Conservation (phyloP, 2,888 invertebrate genomes). For the Hypselothyrea guttata region DNA sequence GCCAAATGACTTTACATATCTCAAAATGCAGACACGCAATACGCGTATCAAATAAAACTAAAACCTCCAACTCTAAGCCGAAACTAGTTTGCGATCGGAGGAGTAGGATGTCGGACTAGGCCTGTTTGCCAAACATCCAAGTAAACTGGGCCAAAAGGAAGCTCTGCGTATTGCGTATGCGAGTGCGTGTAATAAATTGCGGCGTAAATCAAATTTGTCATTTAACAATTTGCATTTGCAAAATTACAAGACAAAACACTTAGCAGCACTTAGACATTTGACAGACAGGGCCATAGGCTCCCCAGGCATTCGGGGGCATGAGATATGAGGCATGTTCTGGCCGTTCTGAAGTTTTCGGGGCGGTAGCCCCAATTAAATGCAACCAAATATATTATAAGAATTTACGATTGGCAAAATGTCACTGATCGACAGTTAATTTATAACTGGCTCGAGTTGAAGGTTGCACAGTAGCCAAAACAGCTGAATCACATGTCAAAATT, state of each 20-base stretch:
- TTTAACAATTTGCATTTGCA: constrained; percentile 66
- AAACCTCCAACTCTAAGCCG: constrained; percentile 9
- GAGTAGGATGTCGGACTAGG: constrained; percentile 34
- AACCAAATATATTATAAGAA: constrained; percentile 32
- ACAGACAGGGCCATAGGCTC: constrained; percentile 48
- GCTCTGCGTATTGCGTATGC: constrained; percentile 31
- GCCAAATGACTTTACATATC: constrained; percentile 53
- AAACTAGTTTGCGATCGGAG: constrained; percentile 51
- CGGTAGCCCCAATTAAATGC: constrained; percentile 35
- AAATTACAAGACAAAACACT: constrained; percentile 73
- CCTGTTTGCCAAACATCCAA: constrained; percentile 19
- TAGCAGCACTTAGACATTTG: constrained; percentile 51
- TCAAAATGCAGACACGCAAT: constrained; percentile 51
- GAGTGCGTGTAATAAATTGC: constrained; percentile 60
- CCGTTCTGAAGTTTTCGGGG: constrained; percentile 17
- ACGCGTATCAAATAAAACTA: constrained; percentile 50
- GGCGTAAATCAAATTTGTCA: constrained; percentile 67
- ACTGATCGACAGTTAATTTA: constrained; percentile 41
- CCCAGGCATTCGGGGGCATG: not conserved
- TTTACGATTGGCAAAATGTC: constrained; percentile 31
- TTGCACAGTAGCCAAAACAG: constrained; percentile 6
- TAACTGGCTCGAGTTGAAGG: constrained; percentile 22
- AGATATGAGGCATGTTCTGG: too few species aligned
- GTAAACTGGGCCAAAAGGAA: constrained; percentile 61
- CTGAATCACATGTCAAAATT: not conserved